Evolutionary conservation across 2,797 vertebrate genomes (phyloP).

Genomic region (Betta splendens): DNA sequence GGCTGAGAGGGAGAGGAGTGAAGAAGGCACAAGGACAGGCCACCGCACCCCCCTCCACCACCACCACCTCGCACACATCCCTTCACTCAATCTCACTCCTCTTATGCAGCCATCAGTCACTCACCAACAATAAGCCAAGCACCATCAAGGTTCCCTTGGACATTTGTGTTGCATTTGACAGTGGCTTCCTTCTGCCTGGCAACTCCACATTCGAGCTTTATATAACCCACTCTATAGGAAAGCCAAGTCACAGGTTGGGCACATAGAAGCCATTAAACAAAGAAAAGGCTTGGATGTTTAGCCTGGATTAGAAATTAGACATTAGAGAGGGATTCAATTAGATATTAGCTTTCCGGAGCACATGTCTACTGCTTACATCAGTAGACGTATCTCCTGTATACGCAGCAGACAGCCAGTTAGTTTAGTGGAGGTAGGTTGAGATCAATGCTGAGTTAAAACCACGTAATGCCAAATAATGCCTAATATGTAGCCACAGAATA

Average conservation of each 20-base stretch:
- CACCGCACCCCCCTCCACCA: constrained; percentile 31
- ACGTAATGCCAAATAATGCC: not conserved
- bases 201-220: constrained; percentile 40
- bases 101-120: constrained; percentile 35
- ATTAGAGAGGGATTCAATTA: too few species aligned
- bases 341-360: not conserved
- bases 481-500: too few species aligned
- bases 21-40: constrained; percentile 81
- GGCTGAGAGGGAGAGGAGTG: constrained; percentile 64
- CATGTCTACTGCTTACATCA: too few species aligned
- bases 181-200: constrained; percentile 47
- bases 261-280: too few species aligned
- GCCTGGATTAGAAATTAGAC: too few species aligned
- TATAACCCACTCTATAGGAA: too few species aligned
- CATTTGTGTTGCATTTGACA: constrained; percentile 46
- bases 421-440: too few species aligned
- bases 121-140: constrained; percentile 45
- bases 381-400: too few species aligned
- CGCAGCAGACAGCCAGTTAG: too few species aligned
- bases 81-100: constrained; percentile 65
- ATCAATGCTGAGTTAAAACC: too few species aligned
- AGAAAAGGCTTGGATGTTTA: not conserved
- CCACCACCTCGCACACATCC: constrained; percentile 40
- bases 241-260: too few species aligned
- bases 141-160: constrained; percentile 60